These are phyloP conservation scores for Lamellibrachia luymesi DNA, from an alignment of 1,140 invertebrate species.

Conservation along the genomic window DNA sequence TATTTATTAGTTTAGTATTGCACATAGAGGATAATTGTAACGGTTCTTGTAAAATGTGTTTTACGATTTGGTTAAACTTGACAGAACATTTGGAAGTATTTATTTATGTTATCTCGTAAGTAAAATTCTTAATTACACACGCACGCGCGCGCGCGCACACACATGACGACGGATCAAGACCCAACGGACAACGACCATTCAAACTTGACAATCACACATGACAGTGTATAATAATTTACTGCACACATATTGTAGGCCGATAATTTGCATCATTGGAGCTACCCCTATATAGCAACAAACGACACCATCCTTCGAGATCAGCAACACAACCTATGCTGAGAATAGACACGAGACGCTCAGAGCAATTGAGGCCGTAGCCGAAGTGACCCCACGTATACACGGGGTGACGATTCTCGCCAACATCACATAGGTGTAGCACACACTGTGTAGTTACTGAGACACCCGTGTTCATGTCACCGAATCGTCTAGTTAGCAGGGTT, in stretches of 20 bases:
- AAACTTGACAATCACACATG: background rate
- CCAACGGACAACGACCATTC: background rate
- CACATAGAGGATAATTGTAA: too few species aligned
- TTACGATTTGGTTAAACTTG: too few species aligned
- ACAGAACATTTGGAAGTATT: too few species aligned
- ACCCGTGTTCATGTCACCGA: background rate
- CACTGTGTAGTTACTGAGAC: background rate
- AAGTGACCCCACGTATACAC: background rate
- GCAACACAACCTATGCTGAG: background rate
- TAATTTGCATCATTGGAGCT: background rate
- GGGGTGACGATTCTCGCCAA: background rate
- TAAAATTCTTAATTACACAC: too few species aligned
- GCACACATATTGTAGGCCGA: too few species aligned
- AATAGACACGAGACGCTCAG: background rate
- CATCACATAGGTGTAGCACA: background rate
- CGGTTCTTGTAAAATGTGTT: too few species aligned
- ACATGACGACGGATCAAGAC: background rate
- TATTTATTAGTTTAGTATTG: too few species aligned
- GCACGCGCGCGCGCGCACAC: too few species aligned
- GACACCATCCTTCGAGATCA: background rate
- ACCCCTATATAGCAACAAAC: background rate
- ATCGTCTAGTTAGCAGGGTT: background rate
- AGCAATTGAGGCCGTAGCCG: background rate
- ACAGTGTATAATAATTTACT: background rate
- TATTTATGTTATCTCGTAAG: too few species aligned